Evolutionary conservation across 1,140 invertebrate species (phyloP), one percentile per base, ranked within the genome.

Genomic region (Streblospio benedicti): DNA sequence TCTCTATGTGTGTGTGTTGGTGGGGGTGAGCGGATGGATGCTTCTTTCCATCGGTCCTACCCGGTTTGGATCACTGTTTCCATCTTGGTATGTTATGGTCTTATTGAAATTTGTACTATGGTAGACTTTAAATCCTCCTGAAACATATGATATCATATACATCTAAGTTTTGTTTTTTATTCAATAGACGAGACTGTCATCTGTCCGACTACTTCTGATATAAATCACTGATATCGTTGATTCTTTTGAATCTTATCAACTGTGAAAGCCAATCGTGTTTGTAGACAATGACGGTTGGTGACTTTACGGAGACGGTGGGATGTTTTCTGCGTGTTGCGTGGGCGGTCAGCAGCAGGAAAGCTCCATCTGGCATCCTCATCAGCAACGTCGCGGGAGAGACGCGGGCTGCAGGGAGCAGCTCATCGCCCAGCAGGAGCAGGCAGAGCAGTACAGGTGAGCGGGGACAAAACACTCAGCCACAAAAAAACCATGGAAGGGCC

Each of bases 341-440:
- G 81, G 77, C 80, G 31, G 79, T 81, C 80, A 20, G 79, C 80
- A 27, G 80, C 80, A 43, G 81, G 81, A 1, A 75, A 78, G 52
- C 71, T 81, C 16, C 73, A 77, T 60, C 70, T 81, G 12, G 73
- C 76, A 18, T 75, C 75, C 60, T 72, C 68, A 33, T 63, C 68
- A 35, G 69, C 74, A 32, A 71, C 74, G 57, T 74, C 71, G 61
- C 73, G 69, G 69, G 74, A 77, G 71, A 68, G 53, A 67, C 63
- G 41, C 50, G 54, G 66, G 64, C 30, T 66, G 62, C 69, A 65
- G 69, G 28, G 59, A 71, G 28, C 50, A 71, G 31, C 53, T 45
- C 54, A 18, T 23, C 4, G 18, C 33, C 33, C 28, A 57, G 76
- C 27, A 23, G 45, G 6, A 78, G 74, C 66, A 52, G 79, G 18